Conservation (phyloP, 2,888 invertebrate genomes). For the Apamea crenata region DNA sequence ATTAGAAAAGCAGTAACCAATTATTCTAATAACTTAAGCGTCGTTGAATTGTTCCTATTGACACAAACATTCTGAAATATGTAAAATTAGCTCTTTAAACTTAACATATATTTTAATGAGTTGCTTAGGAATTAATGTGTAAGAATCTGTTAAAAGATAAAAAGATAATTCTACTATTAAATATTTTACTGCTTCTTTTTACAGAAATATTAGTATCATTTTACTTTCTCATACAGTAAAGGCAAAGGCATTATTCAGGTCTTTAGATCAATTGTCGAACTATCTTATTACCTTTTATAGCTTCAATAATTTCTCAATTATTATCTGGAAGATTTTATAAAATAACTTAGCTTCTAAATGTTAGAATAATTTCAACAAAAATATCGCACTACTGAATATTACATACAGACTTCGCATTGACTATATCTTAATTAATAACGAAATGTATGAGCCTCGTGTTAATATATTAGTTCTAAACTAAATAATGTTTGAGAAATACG, state of each 20-base stretch:
- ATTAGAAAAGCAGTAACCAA: slow-evolving; percentile 1
- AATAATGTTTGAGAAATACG: slow-evolving; percentile 62
- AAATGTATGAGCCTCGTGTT: slow-evolving; percentile 76
- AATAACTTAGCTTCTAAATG: background rate
- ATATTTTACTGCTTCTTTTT: background rate
- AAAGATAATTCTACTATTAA: background rate
- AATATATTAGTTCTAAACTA: slow-evolving; percentile 73
- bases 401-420: slow-evolving; percentile 49
- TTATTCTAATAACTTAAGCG: background rate
- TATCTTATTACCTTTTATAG: background rate
- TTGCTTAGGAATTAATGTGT: background rate
- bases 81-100: background rate
- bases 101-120: background rate
- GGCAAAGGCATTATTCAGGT: background rate
- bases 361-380: slow-evolving; percentile 28
- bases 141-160: background rate
- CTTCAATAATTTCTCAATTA: background rate
- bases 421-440: slow-evolving; percentile 59
- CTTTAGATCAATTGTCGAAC: background rate
- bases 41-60: background rate
- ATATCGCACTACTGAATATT: slow-evolving; percentile 25
- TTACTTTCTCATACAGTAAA: background rate
- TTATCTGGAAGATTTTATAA: background rate
- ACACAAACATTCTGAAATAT: background rate
- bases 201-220: background rate